Evolutionary conservation across 2,113 vertebrate species (phyloP).

Genomic region (Bothrops jararaca): DNA sequence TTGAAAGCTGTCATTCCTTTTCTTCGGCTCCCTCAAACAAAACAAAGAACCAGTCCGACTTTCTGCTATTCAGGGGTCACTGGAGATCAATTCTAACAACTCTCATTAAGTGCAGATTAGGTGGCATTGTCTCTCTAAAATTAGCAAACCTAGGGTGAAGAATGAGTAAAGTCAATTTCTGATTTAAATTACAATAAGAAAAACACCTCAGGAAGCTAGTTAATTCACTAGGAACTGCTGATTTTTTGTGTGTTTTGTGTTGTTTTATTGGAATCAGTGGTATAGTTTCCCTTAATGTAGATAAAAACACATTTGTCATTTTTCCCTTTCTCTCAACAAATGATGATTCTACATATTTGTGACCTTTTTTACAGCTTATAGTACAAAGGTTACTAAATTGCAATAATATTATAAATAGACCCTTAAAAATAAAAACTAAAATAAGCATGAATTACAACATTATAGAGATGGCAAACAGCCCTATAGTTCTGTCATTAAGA

Average conservation of each 20-base stretch:
- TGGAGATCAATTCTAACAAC: conserved; percentile 70
- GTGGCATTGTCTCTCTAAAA: conserved; percentile 64
- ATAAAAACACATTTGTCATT: not conserved
- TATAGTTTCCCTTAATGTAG: not conserved
- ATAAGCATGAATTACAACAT: conserved; percentile 44
- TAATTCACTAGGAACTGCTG: conserved; percentile 2
- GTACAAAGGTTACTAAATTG: conserved; percentile 27
- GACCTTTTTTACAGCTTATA: conserved; percentile 17
- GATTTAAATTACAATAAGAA: conserved; percentile 58
- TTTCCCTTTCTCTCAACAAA: rapidly evolving
- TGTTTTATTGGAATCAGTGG: conserved; percentile 9
- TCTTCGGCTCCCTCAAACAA: conserved; percentile 59
- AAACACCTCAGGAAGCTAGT: conserved; percentile 39
- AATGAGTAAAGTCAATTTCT: conserved; percentile 57
- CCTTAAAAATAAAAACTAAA: conserved; percentile 31
- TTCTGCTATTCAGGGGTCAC: conserved; percentile 65
- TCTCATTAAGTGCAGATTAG: conserved; percentile 65
- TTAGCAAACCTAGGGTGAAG: conserved; percentile 64
- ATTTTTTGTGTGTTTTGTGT: not conserved
- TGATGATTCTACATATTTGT: conserved; percentile 7
- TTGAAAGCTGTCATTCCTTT: conserved; percentile 69
- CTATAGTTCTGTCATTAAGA: not conserved
- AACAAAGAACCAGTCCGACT: conserved; percentile 68
- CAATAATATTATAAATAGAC: conserved; percentile 51
- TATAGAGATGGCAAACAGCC: not conserved